phyloP scores from a whole-genome alignment of 2,113 vertebrate genomes.

The Sisor rabdophorus region DNA sequence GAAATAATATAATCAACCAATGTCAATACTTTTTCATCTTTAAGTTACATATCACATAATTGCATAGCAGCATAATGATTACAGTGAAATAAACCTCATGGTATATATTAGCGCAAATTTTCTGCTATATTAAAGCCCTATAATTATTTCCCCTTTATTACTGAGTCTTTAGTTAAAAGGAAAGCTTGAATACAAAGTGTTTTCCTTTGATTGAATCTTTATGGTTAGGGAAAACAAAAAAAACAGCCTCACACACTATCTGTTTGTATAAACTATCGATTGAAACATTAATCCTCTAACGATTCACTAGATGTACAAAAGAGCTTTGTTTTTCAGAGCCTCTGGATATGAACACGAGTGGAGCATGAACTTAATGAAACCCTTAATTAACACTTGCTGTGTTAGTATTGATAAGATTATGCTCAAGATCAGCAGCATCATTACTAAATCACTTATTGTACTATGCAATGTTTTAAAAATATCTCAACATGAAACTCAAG shows the following conservation, averaged over 20 bases:
- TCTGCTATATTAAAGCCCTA: not conserved
- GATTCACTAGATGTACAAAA: not conserved
- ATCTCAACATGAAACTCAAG: too few relatives aligned
- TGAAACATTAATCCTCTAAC: slow-evolving; percentile 6
- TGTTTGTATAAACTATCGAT: slow-evolving; percentile 14
- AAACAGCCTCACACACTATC: not conserved
- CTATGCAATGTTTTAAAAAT: too few relatives aligned
- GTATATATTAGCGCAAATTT: not conserved
- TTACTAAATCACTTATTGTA: not conserved
- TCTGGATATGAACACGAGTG: slow-evolving; percentile 28
- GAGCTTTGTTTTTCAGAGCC: slow-evolving; percentile 8
- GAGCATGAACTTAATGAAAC: slow-evolving; percentile 25
- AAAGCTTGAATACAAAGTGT: not conserved
- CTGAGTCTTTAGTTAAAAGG: not conserved
- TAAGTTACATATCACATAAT: not conserved
- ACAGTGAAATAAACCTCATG: not conserved
- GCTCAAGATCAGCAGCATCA: slow-evolving; percentile 24
- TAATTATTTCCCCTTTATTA: slow-evolving; percentile 3
- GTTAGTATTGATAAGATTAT: slow-evolving; percentile 17
- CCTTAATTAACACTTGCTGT: slow-evolving; percentile 34
- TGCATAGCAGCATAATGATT: not conserved
- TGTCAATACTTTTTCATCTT: not conserved
- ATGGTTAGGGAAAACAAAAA: not conserved
- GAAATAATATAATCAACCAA: not conserved
- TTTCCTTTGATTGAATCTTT: not conserved